phyloP scores from a whole-genome alignment of 2,888 invertebrate genomes.

The Theretra japonica region DNA sequence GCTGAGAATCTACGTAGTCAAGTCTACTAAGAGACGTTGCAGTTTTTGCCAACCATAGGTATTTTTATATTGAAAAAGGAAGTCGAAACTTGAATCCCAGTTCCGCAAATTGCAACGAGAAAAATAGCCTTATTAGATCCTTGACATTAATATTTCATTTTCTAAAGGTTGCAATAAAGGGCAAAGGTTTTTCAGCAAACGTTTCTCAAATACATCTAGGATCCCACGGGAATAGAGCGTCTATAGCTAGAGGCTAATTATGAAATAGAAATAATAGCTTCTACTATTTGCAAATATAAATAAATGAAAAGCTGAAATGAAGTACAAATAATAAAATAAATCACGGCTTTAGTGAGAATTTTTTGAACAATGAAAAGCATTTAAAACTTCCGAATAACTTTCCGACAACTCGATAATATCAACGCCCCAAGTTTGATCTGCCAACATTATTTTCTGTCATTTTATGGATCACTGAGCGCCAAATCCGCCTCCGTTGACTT shows the following conservation, averaged over 20 bases:
- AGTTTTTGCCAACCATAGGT: too few relatives aligned
- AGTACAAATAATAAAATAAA: neutral
- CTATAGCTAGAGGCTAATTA: neutral
- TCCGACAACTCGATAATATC: neutral
- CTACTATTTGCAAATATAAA: neutral
- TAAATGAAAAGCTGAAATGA: neutral
- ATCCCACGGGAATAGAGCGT: neutral
- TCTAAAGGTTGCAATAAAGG: neutral
- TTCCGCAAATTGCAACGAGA: neutral
- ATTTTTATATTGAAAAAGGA: too few relatives aligned
- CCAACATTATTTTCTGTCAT: constrained; percentile 4
- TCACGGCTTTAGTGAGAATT: neutral
- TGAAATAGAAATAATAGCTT: neutral
- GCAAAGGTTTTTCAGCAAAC: neutral
- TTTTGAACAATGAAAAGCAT: neutral
- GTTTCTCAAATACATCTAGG: neutral
- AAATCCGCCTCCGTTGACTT: constrained; percentile 10
- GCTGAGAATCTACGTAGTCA: too few relatives aligned
- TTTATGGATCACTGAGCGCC: constrained; percentile 17
- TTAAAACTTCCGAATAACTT: constrained; percentile 12
- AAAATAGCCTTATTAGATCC: neutral
- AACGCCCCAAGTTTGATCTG: neutral
- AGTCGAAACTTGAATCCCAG: neutral
- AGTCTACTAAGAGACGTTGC: too few relatives aligned
- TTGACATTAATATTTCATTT: constrained; percentile 1